Conservation (phyloP, 2,113 vertebrate genomes). For the Marcusenius ussheri region DNA sequence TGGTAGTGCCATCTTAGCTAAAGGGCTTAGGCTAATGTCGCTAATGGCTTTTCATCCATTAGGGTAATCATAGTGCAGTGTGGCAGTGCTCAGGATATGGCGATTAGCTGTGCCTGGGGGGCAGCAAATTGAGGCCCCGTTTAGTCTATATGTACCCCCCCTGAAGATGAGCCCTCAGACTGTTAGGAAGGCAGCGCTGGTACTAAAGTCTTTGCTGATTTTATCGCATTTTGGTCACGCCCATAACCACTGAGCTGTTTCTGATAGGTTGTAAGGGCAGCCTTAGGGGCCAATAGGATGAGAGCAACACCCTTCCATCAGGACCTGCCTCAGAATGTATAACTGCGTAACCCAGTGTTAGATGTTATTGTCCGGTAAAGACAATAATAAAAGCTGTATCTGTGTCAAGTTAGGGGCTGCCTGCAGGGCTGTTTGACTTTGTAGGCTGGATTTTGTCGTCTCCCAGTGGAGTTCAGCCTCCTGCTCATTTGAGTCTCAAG, state of each 20-base stretch:
- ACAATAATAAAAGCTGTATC: background rate
- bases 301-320: background rate
- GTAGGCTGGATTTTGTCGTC: background rate
- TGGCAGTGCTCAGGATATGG: background rate
- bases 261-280: background rate
- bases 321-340: background rate
- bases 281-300: background rate
- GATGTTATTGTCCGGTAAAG: background rate
- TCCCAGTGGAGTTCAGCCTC: background rate
- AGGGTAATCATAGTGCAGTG: background rate
- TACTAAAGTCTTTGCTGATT: background rate
- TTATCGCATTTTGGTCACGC: background rate
- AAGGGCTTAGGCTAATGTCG: background rate
- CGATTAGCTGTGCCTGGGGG: background rate
- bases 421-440: background rate
- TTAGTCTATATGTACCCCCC: background rate
- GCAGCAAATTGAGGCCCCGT: background rate
- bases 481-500: background rate
- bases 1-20: background rate
- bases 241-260: background rate
- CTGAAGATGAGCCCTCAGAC: background rate
- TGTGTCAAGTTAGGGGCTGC: background rate
- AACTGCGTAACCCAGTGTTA: background rate
- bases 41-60: constrained; percentile 6
- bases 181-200: background rate